Conservation (phyloP, 2,113 vertebrate species). For the Corythornis cristatus region DNA sequence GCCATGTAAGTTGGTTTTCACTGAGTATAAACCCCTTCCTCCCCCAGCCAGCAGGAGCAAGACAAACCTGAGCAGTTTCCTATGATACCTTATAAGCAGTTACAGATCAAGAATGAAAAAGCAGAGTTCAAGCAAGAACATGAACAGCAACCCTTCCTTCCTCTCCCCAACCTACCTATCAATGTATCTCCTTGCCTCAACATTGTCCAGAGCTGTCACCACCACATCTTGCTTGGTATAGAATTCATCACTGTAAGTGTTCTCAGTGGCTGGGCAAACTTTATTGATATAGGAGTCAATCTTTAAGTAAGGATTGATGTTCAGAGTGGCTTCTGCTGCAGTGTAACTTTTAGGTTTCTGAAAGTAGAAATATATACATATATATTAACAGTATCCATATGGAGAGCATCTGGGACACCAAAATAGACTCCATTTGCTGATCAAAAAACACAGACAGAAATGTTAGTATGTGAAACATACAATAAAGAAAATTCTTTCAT, state of each 20-base stretch:
- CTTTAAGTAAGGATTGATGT: slow-evolving; percentile 91
- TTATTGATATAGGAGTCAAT: slow-evolving; percentile 93
- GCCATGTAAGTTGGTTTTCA: background rate
- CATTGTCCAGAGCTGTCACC: slow-evolving; percentile 95
- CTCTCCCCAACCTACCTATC: slow-evolving; percentile 83
- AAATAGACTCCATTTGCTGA: background rate
- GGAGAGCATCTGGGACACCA: background rate
- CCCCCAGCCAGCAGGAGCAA: background rate
- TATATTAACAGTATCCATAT: background rate
- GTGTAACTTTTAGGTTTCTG: slow-evolving; percentile 97
- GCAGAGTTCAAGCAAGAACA: background rate
- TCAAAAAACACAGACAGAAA: background rate
- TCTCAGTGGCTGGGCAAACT: slow-evolving; percentile 94
- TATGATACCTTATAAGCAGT: background rate
- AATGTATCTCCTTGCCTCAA: slow-evolving; percentile 97
- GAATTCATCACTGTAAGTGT: slow-evolving; percentile 89
- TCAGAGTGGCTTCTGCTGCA: slow-evolving; percentile 87
- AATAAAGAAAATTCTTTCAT: background rate
- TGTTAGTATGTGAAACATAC: background rate
- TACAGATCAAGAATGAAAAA: background rate
- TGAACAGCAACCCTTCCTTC: background rate
- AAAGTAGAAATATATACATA: background rate
- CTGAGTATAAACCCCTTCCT: background rate
- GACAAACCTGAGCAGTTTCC: background rate
- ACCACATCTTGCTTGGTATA: slow-evolving; percentile 86